phyloP scores from a whole-genome alignment of 2,113 vertebrate genomes.

The Callionymus lyra region DNA sequence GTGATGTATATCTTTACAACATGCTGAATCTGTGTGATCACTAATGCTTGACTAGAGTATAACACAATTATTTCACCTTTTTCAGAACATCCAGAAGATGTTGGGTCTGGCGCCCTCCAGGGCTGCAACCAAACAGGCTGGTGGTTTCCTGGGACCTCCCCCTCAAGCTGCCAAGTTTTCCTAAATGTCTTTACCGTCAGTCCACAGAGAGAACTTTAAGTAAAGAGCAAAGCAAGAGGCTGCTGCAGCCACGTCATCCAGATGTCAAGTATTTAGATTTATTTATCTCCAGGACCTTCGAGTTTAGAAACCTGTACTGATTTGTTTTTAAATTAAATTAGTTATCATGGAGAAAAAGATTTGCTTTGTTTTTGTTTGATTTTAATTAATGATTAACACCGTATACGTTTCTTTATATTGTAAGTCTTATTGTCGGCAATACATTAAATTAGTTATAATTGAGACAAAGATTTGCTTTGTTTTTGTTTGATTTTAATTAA shows the following conservation, averaged over 20 bases:
- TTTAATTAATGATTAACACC: slow-evolving; percentile 18
- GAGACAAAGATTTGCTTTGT: slow-evolving; percentile 7
- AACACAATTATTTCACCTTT: slow-evolving; percentile 1
- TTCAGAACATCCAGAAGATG: slow-evolving; percentile 98
- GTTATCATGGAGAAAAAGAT: slow-evolving; percentile 11
- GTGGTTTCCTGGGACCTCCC: slow-evolving; percentile 93
- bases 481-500: slow-evolving; percentile 22
- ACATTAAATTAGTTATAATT: slow-evolving; percentile 4
- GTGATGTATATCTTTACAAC: no score
- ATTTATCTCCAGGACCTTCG: slow-evolving; percentile 33
- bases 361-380: slow-evolving; percentile 11
- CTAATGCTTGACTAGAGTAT: neutral
- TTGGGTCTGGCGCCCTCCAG: slow-evolving; percentile 91
- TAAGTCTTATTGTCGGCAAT: slow-evolving; percentile 6
- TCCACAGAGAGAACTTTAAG: slow-evolving; percentile 3
- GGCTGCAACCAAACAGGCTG: slow-evolving; percentile 95
- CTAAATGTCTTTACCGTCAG: slow-evolving; percentile 37
- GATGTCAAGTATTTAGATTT: slow-evolving; percentile 12
- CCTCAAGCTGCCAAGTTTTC: slow-evolving; percentile 95
- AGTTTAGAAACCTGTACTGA: slow-evolving; percentile 10
- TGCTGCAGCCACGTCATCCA: no score
- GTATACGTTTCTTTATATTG: slow-evolving; percentile 30
- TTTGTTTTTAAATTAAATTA: slow-evolving; percentile 12
- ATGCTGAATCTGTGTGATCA: no score
- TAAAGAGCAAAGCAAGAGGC: no score